Evolutionary conservation across 2,888 invertebrate species (phyloP).

Genomic region (Rhagophthalmus giganteus): DNA sequence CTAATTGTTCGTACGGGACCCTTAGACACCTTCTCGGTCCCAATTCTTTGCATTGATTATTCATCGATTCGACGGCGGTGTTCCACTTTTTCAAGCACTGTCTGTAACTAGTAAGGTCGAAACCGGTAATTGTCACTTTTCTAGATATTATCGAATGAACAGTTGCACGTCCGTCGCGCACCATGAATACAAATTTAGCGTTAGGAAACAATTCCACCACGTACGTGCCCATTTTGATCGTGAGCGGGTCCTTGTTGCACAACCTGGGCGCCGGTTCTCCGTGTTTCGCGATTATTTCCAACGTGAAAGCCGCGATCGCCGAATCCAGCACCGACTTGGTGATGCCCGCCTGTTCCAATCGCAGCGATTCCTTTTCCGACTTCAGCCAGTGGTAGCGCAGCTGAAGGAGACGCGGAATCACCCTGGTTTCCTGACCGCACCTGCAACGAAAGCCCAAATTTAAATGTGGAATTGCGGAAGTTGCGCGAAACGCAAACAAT

Average conservation of each 20-base stretch:
- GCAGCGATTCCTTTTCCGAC: constrained; percentile 87
- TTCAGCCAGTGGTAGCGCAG: constrained; percentile 95
- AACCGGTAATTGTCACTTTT: constrained; percentile 71
- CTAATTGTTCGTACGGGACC: constrained; percentile 96
- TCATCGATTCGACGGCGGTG: constrained; percentile 91
- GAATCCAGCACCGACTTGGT: constrained; percentile 88
- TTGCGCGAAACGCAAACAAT: no score
- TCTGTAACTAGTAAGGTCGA: constrained; percentile 90
- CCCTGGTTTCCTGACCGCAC: constrained; percentile 96
- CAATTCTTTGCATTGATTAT: constrained; percentile 85
- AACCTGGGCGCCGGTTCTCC: constrained; percentile 92
- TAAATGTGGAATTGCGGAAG: no score
- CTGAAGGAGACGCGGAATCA: constrained; percentile 94
- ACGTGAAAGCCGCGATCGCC: constrained; percentile 94
- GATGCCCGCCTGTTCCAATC: constrained; percentile 92
- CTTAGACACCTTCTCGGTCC: constrained; percentile 76
- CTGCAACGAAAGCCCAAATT: constrained; percentile 59
- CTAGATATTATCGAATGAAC: constrained; percentile 98
- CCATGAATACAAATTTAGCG: constrained; percentile 97
- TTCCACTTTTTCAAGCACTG: constrained; percentile 98
- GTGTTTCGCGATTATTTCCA: constrained; percentile 94
- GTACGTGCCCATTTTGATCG: constrained; percentile 94
- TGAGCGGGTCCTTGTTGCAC: constrained; percentile 99
- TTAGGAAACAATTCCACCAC: constrained; percentile 95
- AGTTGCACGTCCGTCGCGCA: constrained; percentile 96